Base-by-base conservation (phyloP, 2,888 invertebrate genomes). In the Formica aserva region DNA sequence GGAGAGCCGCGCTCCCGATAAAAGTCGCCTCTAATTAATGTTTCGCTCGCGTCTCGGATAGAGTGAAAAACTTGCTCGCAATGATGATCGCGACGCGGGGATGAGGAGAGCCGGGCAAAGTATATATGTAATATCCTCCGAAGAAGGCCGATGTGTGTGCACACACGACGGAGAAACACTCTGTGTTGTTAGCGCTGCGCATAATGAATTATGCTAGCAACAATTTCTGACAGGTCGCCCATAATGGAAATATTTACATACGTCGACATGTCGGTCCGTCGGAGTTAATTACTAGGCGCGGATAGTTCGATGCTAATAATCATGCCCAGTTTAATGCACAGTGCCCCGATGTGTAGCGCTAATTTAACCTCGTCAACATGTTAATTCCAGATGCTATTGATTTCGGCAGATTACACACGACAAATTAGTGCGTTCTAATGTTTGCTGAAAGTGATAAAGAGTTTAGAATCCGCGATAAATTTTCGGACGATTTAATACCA, bases 231-330 rank as follows among this genome's bases (percentile, higher is more conserved):
- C 45, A 26, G 26, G 22, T 66, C 26, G 52, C 18, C 29, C n/a
- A n/a, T 55, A 55, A 41, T 22, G 69, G n/a, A 77, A 77, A 67
- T 69, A 77, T 77, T 77, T 67, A 67, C 38, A 57, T 77, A 38
- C 13, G 60, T 74, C 45, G 22, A 11, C 35, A 41, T 55, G 38
- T 32, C 48, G 18, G 26, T 48, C 22, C 4, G 22, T 11, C 18
- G 11, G 32, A 48, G 29, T 5, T 76, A 66, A 76, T 76, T 66
- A 52, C 32, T 45, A 15, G 60, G 15, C 32, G 22, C 52, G 32
- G 32, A 35, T n/a, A 52, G 32, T 69, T 13, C 6, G 38, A 45
- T 29, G 60, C 29, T 74, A n/a, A 62, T 62, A 62, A 76, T 65
- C 45, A 22, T 18, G 75, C 18, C 65, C 5, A 41, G 13, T 52